phyloP scores from a whole-genome alignment of 2,113 vertebrate genomes.

The Tetrax tetrax region DNA sequence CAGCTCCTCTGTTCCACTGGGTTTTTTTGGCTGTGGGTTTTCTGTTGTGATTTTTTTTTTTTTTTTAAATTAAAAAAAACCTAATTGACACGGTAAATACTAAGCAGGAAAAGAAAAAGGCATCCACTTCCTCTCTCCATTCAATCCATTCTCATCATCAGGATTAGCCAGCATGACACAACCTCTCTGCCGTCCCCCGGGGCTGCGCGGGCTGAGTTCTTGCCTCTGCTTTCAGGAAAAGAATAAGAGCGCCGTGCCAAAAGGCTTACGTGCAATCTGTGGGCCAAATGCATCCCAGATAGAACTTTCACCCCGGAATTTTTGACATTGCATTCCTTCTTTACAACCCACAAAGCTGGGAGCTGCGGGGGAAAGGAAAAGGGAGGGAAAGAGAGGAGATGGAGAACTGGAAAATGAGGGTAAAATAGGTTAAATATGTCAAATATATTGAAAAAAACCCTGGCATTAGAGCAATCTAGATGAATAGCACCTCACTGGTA shows the following conservation, averaged over 20 bases:
- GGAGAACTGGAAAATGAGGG: neutral
- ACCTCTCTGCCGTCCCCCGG: constrained; percentile 27
- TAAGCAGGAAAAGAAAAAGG: constrained; percentile 60
- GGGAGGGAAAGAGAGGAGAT: neutral
- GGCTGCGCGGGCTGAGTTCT: constrained; percentile 24
- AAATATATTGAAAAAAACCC: neutral
- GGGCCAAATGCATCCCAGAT: constrained; percentile 47
- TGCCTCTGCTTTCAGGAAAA: constrained; percentile 36
- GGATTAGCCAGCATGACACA: constrained; percentile 60
- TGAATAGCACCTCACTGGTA: neutral
- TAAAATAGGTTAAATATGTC: neutral
- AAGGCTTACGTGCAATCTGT: neutral
- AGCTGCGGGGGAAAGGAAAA: neutral
- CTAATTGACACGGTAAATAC: constrained; percentile 46
- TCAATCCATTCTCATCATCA: constrained; percentile 65
- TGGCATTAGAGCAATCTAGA: neutral
- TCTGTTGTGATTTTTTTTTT: neutral
- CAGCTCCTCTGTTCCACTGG: neutral
- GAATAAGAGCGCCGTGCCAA: constrained; percentile 7
- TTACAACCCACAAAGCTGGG: neutral
- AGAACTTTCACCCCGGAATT: constrained; percentile 40
- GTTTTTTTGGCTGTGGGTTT: neutral
- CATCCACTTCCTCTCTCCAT: constrained; percentile 62
- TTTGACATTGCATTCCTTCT: neutral
- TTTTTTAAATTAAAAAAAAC: neutral